Conservation (phyloP, 1,140 invertebrate species). For the Penaeus chinensis region DNA sequence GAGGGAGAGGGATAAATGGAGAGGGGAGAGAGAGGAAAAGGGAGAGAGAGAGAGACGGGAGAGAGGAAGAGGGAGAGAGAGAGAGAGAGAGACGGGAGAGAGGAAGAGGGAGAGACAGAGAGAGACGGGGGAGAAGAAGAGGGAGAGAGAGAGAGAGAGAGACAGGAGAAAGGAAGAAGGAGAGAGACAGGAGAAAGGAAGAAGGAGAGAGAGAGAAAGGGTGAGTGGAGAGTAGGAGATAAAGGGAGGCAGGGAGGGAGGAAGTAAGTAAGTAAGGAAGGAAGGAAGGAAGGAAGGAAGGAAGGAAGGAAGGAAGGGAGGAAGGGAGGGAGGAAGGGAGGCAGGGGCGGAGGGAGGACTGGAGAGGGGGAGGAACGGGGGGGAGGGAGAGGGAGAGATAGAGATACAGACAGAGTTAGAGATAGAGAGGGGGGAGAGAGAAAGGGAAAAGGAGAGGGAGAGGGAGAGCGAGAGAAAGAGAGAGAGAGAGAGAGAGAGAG, state of each 20-base stretch:
- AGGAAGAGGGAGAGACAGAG: no score
- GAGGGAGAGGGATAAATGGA: not conserved
- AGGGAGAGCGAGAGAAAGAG: no score
- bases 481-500: no score
- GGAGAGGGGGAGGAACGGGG: not conserved
- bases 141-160: not conserved
- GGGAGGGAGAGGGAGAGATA: not conserved
- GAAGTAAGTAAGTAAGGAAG: not conserved
- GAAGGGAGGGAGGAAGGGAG: not conserved
- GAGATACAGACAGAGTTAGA: not conserved
- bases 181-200: not conserved
- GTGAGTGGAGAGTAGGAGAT: not conserved
- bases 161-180: not conserved
- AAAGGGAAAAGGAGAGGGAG: not conserved
- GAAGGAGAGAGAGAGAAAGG: not conserved
- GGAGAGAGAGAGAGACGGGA: not conserved
- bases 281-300: not conserved
- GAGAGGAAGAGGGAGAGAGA: not conserved
- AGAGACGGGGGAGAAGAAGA: no score
- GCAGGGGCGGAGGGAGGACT: not conserved
- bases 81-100: not conserved
- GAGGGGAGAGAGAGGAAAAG: no score
- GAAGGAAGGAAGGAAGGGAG: no score
- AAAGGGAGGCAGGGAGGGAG: no score
- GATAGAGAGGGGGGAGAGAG: not conserved